Conservation (phyloP, 2,888 invertebrate species). For the Branchipolynoe longqiensis region DNA sequence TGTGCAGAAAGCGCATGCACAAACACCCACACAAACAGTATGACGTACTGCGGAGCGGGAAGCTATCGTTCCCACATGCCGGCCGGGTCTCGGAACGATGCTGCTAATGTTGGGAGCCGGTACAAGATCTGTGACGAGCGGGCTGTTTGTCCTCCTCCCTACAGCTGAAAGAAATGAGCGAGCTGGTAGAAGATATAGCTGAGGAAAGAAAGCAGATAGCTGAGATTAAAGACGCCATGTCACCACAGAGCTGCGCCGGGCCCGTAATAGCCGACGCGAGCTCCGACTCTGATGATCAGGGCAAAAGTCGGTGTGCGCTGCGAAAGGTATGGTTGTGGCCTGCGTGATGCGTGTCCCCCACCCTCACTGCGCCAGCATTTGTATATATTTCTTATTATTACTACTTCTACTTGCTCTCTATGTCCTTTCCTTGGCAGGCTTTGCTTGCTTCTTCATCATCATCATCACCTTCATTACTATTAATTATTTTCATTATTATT, state of each 20-base stretch:
- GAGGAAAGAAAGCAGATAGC: conserved; percentile 79
- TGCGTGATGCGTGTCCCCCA: conserved; percentile 48
- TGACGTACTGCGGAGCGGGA: too few relatives aligned
- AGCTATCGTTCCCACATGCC: too few relatives aligned
- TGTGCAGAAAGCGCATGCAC: too few relatives aligned
- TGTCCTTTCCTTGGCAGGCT: conserved; percentile 36
- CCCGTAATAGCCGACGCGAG: conserved; percentile 7
- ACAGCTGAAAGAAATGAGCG: conserved; percentile 78
- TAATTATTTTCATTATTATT: too few relatives aligned
- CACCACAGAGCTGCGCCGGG: conserved; percentile 45
- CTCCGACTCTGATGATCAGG: conserved; percentile 1
- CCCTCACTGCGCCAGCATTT: conserved; percentile 39
- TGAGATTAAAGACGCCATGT: conserved; percentile 34
- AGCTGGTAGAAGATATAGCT: conserved; percentile 79
- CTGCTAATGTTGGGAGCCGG: too few relatives aligned
- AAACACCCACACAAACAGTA: too few relatives aligned
- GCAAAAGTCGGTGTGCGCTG: not conserved
- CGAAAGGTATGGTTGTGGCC: conserved; percentile 46
- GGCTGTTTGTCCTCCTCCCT: too few relatives aligned
- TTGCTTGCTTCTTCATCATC: conserved; percentile 53
- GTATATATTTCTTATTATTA: too few relatives aligned
- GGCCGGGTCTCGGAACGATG: too few relatives aligned
- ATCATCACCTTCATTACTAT: too few relatives aligned
- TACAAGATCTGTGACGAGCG: too few relatives aligned
- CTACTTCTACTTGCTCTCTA: not conserved